Evolutionary conservation across 2,888 invertebrate genomes (phyloP), one percentile per base, ranked within the genome.

Genomic region (Eudasyphora cyanicolor): DNA sequence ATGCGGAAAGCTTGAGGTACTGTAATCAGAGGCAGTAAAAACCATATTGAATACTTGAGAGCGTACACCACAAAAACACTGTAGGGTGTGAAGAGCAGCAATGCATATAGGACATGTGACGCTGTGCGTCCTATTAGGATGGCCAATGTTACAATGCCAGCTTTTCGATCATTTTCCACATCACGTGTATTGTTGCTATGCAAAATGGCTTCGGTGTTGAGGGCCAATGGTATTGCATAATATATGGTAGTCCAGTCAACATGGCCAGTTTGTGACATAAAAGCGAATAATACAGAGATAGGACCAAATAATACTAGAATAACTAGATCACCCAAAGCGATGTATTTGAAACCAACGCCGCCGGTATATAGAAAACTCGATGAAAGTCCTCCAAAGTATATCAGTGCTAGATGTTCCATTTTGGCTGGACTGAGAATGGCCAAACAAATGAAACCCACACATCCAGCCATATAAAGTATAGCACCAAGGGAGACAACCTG

Each of bases 291-390:
- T 21, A 98, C 98, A 24, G 97, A 97, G 24, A 98, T 95, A 6
- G 98, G 98, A 1, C 98, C 98, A 92, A 98, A 98, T 89, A 98
- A 96, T 82, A 98, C 95, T 89, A 98, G 94, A 88, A 98, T 96
- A 86, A 98, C 93, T 74, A 98, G 95, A 92, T 98, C 98, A 74
- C 98, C 98, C 64, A 98, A 93, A 2, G 98, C 98, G 88, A 98
- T 98, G 90, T 98, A 98, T 92, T 98, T 98, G 79, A 98, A 94
- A 81, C 98, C 98, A 87, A 98, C 96, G 67, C 98, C 98, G 79
- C 98, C 98, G 0, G 98, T 98, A 89, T 98, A 98, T n/a, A 98
- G 93, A 92, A 98, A 98, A 86, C 98, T 98, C 75, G 98, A 97
- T 29, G 98, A 98, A 76, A 98, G 92, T 1, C 98, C 98, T 77